Conservation (phyloP, 2,888 invertebrate genomes). For the Sclerodermus sp. region DNA sequence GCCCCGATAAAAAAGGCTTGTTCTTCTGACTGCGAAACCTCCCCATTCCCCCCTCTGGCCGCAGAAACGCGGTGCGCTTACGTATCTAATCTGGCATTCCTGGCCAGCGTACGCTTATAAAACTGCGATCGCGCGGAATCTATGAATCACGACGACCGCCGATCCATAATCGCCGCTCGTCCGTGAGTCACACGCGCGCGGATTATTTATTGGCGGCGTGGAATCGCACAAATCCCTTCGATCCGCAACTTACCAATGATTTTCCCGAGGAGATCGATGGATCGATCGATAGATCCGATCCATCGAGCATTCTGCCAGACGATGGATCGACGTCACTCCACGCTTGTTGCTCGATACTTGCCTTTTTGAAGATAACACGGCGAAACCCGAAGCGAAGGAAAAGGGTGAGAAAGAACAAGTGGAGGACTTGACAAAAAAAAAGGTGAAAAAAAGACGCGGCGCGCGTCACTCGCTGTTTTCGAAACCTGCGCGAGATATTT, state of each 20-base stretch:
- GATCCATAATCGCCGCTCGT: background rate
- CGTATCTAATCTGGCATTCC: constrained; percentile 45
- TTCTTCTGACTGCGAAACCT: constrained; percentile 13
- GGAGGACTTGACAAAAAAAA: no score
- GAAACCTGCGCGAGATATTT: background rate
- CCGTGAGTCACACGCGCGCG: constrained; percentile 21
- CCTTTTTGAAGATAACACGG: no score
- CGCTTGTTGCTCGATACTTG: no score
- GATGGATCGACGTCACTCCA: no score
- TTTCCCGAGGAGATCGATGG: no score
- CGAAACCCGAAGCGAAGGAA: no score
- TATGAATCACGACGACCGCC: background rate
- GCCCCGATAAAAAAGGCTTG: constrained; percentile 26
- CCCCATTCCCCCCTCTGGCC: constrained; percentile 18
- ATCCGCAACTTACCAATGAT: no score
- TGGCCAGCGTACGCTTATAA: background rate
- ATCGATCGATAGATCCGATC: no score
- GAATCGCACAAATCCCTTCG: no score
- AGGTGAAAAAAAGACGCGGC: background rate
- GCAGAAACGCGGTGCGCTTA: constrained; percentile 43
- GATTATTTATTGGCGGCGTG: constrained; percentile 46
- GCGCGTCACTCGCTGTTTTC: background rate
- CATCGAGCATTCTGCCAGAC: no score
- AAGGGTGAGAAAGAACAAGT: no score
- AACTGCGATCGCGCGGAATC: background rate